Conservation (phyloP, 2,113 vertebrate species). For the Psilopogon haemacephalus region DNA sequence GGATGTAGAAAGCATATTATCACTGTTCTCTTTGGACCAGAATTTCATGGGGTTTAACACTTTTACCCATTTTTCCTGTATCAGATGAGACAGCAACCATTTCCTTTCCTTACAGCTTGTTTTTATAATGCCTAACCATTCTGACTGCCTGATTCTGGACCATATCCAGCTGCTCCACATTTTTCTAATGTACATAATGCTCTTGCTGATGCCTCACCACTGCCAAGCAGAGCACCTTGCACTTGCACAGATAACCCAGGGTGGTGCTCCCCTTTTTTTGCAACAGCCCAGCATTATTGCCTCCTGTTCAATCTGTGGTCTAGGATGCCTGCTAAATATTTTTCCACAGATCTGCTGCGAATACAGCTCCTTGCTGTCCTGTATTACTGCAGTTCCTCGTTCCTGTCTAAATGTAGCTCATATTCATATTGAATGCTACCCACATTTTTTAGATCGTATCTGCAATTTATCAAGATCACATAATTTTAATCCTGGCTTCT, state of each 20-base stretch:
- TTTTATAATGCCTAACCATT: background rate
- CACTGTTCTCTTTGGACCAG: background rate
- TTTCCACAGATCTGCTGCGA: background rate
- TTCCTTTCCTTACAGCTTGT: background rate
- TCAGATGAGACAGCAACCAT: background rate
- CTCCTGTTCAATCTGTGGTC: background rate
- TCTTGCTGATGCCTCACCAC: background rate
- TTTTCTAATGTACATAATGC: background rate
- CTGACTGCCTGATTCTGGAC: background rate
- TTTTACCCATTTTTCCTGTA: background rate
- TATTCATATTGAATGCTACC: background rate
- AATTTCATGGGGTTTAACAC: background rate
- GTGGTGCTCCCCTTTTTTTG: background rate
- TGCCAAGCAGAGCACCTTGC: background rate
- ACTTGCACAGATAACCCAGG: background rate
- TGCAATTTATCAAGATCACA: background rate
- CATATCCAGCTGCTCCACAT: background rate
- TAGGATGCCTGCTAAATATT: background rate
- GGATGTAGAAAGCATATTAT: background rate
- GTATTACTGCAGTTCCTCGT: background rate
- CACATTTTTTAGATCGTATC: background rate
- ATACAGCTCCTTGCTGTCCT: background rate
- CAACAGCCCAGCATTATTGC: background rate
- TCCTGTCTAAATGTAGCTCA: background rate
- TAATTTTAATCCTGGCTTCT: conserved; percentile 16